Base-by-base conservation (phyloP, 2,888 invertebrate species). In the Drosophila lacicola region DNA sequence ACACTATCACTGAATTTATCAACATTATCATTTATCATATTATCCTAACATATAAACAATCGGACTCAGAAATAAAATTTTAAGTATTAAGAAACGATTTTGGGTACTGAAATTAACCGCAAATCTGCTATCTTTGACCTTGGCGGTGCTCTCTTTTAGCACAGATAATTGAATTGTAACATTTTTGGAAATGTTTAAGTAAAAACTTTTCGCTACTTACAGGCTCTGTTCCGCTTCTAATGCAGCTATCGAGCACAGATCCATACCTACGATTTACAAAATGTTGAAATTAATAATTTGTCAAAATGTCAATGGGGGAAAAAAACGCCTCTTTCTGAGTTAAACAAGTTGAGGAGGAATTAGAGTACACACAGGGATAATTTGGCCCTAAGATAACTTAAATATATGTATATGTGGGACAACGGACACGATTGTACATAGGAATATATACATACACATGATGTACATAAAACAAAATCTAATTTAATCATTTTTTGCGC, bases 401-500 rank as follows among this genome's bases (percentile, higher is more conserved):
- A n/a, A 21, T 36, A 14, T n/a, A 25, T 17, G 1, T 11, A 25
- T 51, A 10, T n/a, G 8, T 29, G 5, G 25, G 14, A 55, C 34
- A 45, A 21, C 6, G 8, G 21, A 34, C 34, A 36, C 21, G 21
- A 11, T 21, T 50, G n/a, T 39, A 13, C 25, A 17, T 37, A 25
- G n/a, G 6, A n/a, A 50, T 34, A 13, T 41, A 29, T 61, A 45
- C 25, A 55, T 21, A 60, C 33, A 41, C 8, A 13, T 10, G 19
- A 0, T 10, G 9, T 8, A 46, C 4, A 45, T 8, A 37, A 5
- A 25, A 10, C 2, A 9, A 10, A 17, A 47, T 4, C 29, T 8
- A 21, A 53, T 53, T 14, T 2, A 14, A 33, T 58, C 21, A 74
- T 44, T 25, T 50, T 36, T 54, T 73, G 17, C 44, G 63, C 29